A percentile compares a stretch with the other conserved stretches of the same genome.
Evolutionary conservation across 2,797 vertebrate genomes (phyloP).

Genomic region (Parauchenoglanis ngamensis): DNA sequence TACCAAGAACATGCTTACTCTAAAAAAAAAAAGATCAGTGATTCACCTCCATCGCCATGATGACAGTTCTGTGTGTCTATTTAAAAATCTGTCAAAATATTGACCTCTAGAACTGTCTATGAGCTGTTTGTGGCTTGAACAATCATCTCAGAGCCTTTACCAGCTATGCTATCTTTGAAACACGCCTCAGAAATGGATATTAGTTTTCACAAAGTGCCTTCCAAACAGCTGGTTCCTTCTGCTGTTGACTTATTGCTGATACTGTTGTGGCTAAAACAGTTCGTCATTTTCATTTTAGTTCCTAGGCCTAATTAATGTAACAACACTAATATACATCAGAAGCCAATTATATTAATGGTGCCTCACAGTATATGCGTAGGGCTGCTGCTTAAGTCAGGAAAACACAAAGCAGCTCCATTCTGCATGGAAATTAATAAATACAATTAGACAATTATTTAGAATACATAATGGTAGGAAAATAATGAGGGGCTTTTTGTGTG

Average conservation of each 20-base stretch:
- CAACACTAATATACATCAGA: slow-evolving; percentile 30
- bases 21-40: not conserved
- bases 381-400: slow-evolving; percentile 15
- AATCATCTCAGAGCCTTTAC: not conserved
- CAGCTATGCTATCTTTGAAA: not conserved
- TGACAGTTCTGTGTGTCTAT: slow-evolving; percentile 15
- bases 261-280: not conserved
- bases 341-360: slow-evolving; percentile 45
- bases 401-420: slow-evolving; percentile 3
- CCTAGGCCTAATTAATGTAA: slow-evolving; percentile 40
- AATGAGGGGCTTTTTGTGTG: not conserved
- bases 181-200: slow-evolving; percentile 34
- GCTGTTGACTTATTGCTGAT: not conserved
- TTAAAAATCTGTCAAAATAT: slow-evolving; percentile 27
- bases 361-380: slow-evolving; percentile 2
- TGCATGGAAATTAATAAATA: slow-evolving; percentile 28
- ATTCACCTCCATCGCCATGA: not conserved
- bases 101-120: not conserved
- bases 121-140: not conserved
- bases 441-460: slow-evolving; percentile 1
- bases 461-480: slow-evolving; percentile 5
- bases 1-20: slow-evolving; percentile 20
- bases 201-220: slow-evolving; percentile 22
- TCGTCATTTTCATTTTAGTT: slow-evolving; percentile 27
- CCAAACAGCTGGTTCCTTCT: not conserved